Percentiles rank a stretch among this genome's conserved stretches.
These are phyloP conservation scores for Galerucella nymphaeae DNA, from an alignment of 2,888 invertebrate species.

Conservation along the genomic window DNA sequence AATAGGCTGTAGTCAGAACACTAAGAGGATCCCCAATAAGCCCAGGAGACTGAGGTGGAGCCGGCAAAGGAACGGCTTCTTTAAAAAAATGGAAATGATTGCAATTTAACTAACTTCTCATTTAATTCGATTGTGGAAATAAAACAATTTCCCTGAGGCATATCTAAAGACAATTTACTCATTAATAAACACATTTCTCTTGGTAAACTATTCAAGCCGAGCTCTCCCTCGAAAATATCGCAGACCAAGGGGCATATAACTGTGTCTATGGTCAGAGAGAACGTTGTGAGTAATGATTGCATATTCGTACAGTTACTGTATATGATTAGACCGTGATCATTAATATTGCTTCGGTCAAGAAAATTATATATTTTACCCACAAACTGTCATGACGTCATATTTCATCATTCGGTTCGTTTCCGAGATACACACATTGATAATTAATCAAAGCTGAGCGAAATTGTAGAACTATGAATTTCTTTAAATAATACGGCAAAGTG, in stretches of 20 bases:
- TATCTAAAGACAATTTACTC: neutral
- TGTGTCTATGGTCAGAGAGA: slow-evolving; percentile 37
- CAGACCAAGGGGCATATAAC: slow-evolving; percentile 36
- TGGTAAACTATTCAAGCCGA: neutral
- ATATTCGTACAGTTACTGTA: slow-evolving; percentile 57
- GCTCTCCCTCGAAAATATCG: slow-evolving; percentile 23
- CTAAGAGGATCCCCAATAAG: no score
- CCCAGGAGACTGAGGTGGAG: no score
- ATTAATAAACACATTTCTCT: neutral
- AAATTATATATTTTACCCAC: slow-evolving; percentile 63
- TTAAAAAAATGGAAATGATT: no score
- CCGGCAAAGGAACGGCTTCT: no score
- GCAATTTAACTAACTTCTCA: no score
- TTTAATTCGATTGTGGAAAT: neutral
- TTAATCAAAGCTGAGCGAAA: slow-evolving; percentile 46
- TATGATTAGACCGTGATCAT: slow-evolving; percentile 60
- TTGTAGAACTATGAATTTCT: slow-evolving; percentile 24
- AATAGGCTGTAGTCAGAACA: no score
- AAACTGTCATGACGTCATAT: slow-evolving; percentile 63
- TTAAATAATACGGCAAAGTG: slow-evolving; percentile 25
- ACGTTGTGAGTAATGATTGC: slow-evolving; percentile 51
- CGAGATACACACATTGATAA: slow-evolving; percentile 43
- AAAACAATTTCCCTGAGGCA: neutral
- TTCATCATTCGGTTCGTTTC: slow-evolving; percentile 55
- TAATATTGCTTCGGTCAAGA: slow-evolving; percentile 62